These are phyloP conservation scores for Rhea pennata DNA, from an alignment of 2,113 vertebrate species.

Conservation along the genomic window DNA sequence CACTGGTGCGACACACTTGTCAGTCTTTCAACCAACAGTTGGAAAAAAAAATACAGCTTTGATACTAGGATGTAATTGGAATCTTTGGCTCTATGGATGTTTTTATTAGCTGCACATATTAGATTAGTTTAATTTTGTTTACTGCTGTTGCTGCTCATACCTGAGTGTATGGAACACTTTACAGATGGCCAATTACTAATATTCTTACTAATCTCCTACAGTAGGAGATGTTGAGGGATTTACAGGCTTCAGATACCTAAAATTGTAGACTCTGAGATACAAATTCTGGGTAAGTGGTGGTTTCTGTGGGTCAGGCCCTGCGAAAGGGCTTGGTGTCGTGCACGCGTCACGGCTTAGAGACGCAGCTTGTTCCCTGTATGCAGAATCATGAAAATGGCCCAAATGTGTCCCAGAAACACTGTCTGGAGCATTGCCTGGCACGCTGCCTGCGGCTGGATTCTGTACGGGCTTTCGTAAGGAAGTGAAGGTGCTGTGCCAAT, in stretches of 20 bases:
- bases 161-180: not conserved
- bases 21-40: not conserved
- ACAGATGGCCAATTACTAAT: not conserved
- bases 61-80: not conserved
- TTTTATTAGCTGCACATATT: not conserved
- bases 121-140: not conserved
- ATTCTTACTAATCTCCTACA: not conserved
- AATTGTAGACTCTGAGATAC: not conserved
- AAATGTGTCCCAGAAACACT: not conserved
- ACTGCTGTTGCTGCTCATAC: not conserved
- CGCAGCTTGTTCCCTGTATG: not conserved
- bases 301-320: not conserved
- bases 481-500: not conserved
- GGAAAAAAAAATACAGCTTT: not conserved
- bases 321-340: fast-evolving
- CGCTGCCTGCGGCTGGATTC: fast-evolving
- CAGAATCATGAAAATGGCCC: fast-evolving
- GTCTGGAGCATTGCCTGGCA: not conserved
- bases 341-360: not conserved
- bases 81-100: not conserved
- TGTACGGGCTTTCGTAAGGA: not conserved
- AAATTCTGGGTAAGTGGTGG: fast-evolving
- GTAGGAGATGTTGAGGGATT: not conserved
- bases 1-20: fast-evolving
- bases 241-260: not conserved